These are phyloP conservation scores for Glyphotaelius pellucidus DNA, from an alignment of 2,888 invertebrate genomes.

Conservation along the genomic window DNA sequence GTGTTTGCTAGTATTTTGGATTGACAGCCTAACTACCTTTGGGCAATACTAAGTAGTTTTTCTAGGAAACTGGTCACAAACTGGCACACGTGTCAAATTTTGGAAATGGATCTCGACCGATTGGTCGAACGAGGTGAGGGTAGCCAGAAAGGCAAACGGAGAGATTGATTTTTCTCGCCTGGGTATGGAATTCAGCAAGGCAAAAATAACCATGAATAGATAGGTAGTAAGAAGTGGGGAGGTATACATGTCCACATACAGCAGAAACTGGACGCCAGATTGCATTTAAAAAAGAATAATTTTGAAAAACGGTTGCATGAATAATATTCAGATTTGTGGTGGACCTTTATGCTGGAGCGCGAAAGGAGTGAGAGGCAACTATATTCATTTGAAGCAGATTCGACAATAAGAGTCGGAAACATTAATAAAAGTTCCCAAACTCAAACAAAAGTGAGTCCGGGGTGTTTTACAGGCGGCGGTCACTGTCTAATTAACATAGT, in stretches of 20 bases:
- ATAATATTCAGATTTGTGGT: neutral
- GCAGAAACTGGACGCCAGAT: no score
- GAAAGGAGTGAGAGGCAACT: neutral
- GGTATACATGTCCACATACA: neutral
- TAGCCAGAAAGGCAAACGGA: neutral
- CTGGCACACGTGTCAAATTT: neutral
- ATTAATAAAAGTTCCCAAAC: constrained; percentile 58
- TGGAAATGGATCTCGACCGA: neutral
- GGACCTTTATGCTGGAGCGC: neutral
- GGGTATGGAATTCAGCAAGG: neutral
- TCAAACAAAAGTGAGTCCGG: constrained; percentile 56
- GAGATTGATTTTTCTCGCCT: neutral
- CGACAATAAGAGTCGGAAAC: constrained; percentile 60
- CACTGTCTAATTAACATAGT: constrained; percentile 56
- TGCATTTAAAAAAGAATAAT: no score
- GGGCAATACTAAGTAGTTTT: neutral
- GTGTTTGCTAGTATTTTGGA: neutral
- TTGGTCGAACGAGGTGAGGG: neutral
- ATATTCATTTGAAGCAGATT: constrained; percentile 41
- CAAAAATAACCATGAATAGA: neutral
- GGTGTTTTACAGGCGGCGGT: constrained; percentile 37
- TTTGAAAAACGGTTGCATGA: no score
- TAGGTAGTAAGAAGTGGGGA: neutral
- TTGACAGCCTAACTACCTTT: neutral
- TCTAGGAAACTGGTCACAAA: neutral